A percentile compares a stretch with the other conserved stretches of the same genome.
Conservation (phyloP, 2,888 invertebrate species). For the Muscina levida region DNA sequence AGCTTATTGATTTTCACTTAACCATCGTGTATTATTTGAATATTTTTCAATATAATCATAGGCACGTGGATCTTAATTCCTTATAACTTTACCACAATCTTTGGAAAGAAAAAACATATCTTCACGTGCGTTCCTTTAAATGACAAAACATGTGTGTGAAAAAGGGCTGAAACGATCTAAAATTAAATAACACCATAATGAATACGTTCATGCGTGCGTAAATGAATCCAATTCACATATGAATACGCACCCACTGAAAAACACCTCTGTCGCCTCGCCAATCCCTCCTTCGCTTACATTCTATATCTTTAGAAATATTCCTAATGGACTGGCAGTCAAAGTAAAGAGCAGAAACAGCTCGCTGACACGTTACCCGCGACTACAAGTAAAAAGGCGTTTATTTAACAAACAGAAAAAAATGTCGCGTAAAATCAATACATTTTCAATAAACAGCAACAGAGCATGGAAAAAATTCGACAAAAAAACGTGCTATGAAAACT, state of each 20-base stretch:
- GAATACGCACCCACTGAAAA: not conserved
- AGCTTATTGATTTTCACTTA: too few relatives aligned
- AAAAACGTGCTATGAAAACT: constrained; percentile 59
- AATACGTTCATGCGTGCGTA: not conserved
- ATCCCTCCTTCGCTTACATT: not conserved
- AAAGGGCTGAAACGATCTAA: not conserved
- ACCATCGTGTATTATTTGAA: too few relatives aligned
- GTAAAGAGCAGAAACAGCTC: too few relatives aligned
- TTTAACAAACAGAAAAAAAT: constrained; percentile 44
- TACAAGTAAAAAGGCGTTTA: constrained; percentile 44
- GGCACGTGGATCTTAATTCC: too few relatives aligned
- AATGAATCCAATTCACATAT: not conserved
- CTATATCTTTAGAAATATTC: not conserved
- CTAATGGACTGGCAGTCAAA: not conserved
- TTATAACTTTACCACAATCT: too few relatives aligned
- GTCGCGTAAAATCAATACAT: constrained; percentile 33
- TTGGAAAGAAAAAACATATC: too few relatives aligned
- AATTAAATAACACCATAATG: constrained; percentile 53
- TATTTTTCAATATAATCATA: too few relatives aligned
- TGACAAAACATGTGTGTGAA: too few relatives aligned
- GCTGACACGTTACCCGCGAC: not conserved
- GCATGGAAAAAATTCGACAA: constrained; percentile 21
- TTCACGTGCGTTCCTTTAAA: too few relatives aligned
- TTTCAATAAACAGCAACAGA: constrained; percentile 21
- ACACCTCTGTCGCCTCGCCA: not conserved